Evolutionary conservation across 2,113 vertebrate species (phyloP).

Genomic region (Labrus mixtus): DNA sequence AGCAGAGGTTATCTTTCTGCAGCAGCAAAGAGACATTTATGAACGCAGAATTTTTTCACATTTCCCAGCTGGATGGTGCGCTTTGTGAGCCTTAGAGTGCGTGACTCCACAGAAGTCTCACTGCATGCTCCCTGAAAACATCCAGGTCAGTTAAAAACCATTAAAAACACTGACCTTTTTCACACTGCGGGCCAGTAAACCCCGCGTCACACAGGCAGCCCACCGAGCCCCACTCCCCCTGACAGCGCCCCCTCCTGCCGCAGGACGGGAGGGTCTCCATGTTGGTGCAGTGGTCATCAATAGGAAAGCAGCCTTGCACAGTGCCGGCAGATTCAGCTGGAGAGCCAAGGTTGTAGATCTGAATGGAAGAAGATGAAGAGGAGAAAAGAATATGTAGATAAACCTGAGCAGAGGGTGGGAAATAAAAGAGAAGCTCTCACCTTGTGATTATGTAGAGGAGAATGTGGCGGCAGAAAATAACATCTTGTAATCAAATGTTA

Average conservation of each 20-base stretch:
- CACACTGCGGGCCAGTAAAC: slow-evolving; percentile 86
- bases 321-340: slow-evolving; percentile 86
- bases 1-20: slow-evolving; percentile 53
- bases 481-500: slow-evolving; percentile 1
- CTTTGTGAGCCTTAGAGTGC: slow-evolving; percentile 27
- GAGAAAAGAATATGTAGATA: neutral
- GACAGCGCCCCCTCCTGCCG: slow-evolving; percentile 84
- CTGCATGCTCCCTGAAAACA: slow-evolving; percentile 21
- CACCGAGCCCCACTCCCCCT: slow-evolving; percentile 83
- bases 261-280: slow-evolving; percentile 81
- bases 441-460: neutral
- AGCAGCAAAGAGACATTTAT: slow-evolving; percentile 14
- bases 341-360: slow-evolving; percentile 88
- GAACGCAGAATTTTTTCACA: slow-evolving; percentile 16
- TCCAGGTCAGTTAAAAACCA: neutral
- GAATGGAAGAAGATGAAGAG: slow-evolving; percentile 27
- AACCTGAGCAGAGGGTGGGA: neutral
- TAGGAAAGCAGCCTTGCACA: slow-evolving; percentile 84
- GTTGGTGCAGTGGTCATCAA: slow-evolving; percentile 84
- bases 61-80: slow-evolving; percentile 2
- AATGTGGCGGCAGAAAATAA: neutral
- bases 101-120: slow-evolving; percentile 6
- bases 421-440: slow-evolving; percentile 8
- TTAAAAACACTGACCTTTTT: slow-evolving; percentile 81
- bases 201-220: slow-evolving; percentile 86